phyloP scores from a whole-genome alignment of 2,113 vertebrate genomes.

The Epinephelus moara region DNA sequence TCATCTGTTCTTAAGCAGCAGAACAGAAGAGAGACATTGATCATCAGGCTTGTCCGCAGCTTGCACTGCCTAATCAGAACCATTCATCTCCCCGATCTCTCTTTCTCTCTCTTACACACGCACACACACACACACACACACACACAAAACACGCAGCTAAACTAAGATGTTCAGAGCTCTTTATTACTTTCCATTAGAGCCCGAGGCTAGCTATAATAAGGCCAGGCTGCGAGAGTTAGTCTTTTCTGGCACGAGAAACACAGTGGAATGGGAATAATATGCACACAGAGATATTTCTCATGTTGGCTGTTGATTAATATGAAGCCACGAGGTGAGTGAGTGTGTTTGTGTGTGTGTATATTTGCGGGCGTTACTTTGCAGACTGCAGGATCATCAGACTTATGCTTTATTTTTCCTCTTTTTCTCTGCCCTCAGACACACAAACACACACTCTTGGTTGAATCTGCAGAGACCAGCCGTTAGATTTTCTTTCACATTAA shows the following conservation, averaged over 20 bases:
- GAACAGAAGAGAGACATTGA: conserved; percentile 60
- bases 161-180: conserved; percentile 54
- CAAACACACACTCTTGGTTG: conserved; percentile 1
- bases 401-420: neutral
- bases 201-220: conserved; percentile 56
- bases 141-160: conserved; percentile 21
- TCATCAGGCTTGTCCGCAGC: conserved; percentile 66
- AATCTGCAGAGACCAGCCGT: conserved; percentile 4
- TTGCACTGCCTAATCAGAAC: conserved; percentile 72
- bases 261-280: conserved; percentile 29
- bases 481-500: conserved; percentile 60
- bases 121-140: conserved; percentile 17
- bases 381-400: conserved; percentile 15
- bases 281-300: conserved; percentile 39
- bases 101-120: neutral
- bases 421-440: neutral
- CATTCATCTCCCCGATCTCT: conserved; percentile 67
- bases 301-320: conserved; percentile 62
- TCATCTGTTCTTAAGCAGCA: conserved; percentile 40
- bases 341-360: conserved; percentile 1
- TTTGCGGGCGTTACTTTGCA: neutral
- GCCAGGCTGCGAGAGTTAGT: conserved; percentile 53
- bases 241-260: conserved; percentile 45
- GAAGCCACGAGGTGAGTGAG: conserved; percentile 39
- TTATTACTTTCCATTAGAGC: conserved; percentile 71